Base-by-base conservation (phyloP, 2,113 vertebrate species). In the Labeo rohita region DNA sequence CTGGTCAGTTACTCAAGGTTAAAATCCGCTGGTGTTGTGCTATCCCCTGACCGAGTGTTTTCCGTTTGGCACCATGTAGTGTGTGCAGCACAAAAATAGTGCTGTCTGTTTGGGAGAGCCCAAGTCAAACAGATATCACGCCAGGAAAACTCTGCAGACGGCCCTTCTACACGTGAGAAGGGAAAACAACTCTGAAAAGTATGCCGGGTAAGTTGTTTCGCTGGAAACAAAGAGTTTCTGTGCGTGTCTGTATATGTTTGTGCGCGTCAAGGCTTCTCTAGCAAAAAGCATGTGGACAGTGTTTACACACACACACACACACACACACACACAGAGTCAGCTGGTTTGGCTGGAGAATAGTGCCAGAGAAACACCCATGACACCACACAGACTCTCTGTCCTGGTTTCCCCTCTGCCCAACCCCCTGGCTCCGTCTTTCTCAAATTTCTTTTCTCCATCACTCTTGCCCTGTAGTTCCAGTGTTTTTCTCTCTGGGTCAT, bases 231-330 rank as follows among this genome's bases (percentile, higher is more conserved):
- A 28, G 16, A 23, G 21, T 54, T 11, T 21, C 11, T 63, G 66
- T 49, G 52, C 18, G 49, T 45, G 28, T 52, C 49, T 21, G 82
- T 49, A 23, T 34, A 70, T 7, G 79, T 45, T 49, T 43, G 61
- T n/a, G 52, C 9, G n/a, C 3, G 56, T 9, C 56, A 84, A 68
- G 78, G 85, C 74, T 61, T 54, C 15, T 70, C 63, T 11, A 61
- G 72, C 85, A 87, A 75, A 56, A 89, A 85, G 77, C 89, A 89
- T 78, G 72, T 91, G 84, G 83, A 76, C 34, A 52, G 54, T 88
- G 84, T 89, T 89, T 89, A 87, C 87, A 83, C 80, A 52, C 52
- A 59, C 43, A 73, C 50, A 86, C 21, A 18, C 15, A 11, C 49
- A 50, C 49, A 50, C 49, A 50, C 49, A 50, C 49, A 50, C 49